Conservation (phyloP, 2,888 invertebrate species). For the Uloborus plumipes region DNA sequence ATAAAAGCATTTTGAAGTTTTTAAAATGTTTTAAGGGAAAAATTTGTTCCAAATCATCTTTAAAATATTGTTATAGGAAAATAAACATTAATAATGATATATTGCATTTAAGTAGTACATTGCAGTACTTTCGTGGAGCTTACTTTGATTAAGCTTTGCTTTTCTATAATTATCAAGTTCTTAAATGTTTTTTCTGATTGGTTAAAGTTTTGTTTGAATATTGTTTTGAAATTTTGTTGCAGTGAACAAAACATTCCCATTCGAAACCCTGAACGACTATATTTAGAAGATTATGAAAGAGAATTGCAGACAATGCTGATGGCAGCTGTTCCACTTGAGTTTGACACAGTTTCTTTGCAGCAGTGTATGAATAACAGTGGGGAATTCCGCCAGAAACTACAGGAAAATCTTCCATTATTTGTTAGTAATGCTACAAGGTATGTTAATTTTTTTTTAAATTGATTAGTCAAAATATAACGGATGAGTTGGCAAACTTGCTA, state of each 20-base stretch:
- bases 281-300: slow-evolving; percentile 34
- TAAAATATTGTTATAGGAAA: too few species aligned
- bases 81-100: too few species aligned
- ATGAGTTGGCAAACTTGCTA: too few species aligned
- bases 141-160: too few species aligned
- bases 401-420: slow-evolving; percentile 25
- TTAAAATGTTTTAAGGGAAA: too few species aligned
- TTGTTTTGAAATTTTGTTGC: neutral
- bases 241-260: slow-evolving; percentile 53
- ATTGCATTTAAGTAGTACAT: too few species aligned
- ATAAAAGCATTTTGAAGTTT: too few species aligned
- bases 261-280: slow-evolving; percentile 31
- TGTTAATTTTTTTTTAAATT: neutral
- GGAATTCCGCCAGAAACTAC: slow-evolving; percentile 21
- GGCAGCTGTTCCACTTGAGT: slow-evolving; percentile 25
- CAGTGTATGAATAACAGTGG: slow-evolving; percentile 23
- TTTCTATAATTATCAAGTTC: too few species aligned
- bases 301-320: slow-evolving; percentile 15
- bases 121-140: too few species aligned
- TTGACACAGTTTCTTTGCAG: slow-evolving; percentile 30
- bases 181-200: too few species aligned
- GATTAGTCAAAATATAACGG: too few species aligned
- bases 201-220: neutral
- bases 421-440: slow-evolving; percentile 43
- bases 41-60: too few species aligned